Evolutionary conservation across 2,113 vertebrate species (phyloP).

Genomic region (zebrafish (Danio rerio)): GRCz12tu NC_133199.1:26616001-26616500

Average conservation of each 20-base stretch:
- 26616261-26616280: constrained; percentile 61
- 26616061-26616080: constrained; percentile 4
- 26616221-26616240: constrained; percentile 35
- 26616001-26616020: constrained; percentile 28
- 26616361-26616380: constrained; percentile 53
- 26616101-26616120: background rate
- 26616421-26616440: constrained; percentile 22
- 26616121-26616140: background rate
- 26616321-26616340: constrained; percentile 73
- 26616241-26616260: constrained; percentile 54
- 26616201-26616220: constrained; percentile 25
- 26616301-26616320: constrained; percentile 69
- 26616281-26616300: constrained; percentile 63
- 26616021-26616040: constrained; percentile 36
- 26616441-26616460: constrained; percentile 49
- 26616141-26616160: background rate
- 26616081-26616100: constrained; percentile 6
- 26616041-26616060: too few species aligned
- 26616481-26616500: constrained; percentile 29
- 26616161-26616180: constrained; percentile 28
- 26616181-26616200: constrained; percentile 20
- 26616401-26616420: constrained; percentile 8
- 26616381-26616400: constrained; percentile 5
- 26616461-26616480: constrained; percentile 39
- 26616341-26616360: constrained; percentile 72